Conservation (phyloP, 2,797 vertebrate species). For the Sylvilagus floridanus region DNA sequence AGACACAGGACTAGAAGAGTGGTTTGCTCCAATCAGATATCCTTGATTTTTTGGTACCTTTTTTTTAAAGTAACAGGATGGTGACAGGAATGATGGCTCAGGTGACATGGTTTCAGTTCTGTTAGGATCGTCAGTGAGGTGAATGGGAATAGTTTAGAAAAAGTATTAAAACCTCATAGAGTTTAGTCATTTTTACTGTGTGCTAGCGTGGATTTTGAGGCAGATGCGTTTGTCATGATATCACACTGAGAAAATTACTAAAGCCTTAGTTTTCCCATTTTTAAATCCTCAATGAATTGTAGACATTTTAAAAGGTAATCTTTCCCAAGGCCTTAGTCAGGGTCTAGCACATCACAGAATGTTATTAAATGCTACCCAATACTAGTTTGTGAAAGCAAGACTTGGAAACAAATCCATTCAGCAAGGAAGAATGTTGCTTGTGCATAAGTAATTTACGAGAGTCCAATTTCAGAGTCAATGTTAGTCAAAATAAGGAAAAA, state of each 20-base stretch:
- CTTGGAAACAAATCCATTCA: too few species aligned
- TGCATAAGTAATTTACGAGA: background rate
- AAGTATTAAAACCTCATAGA: background rate
- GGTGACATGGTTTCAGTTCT: conserved; percentile 68
- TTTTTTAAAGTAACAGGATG: conserved; percentile 70
- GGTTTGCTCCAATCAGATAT: conserved; percentile 71
- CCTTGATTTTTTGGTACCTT: conserved; percentile 73
- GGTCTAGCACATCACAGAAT: background rate
- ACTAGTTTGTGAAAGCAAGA: background rate
- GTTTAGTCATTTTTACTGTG: background rate
- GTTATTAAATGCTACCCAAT: background rate
- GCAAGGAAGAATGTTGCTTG: background rate
- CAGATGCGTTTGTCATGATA: background rate
- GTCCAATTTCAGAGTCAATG: background rate
- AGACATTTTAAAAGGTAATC: background rate
- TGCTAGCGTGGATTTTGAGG: background rate
- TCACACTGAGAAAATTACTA: background rate
- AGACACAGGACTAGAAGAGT: conserved; percentile 46
- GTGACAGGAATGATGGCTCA: conserved; percentile 75
- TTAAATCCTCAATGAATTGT: background rate
- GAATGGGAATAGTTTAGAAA: too few species aligned
- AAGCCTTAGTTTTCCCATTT: background rate
- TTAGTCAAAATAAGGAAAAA: background rate
- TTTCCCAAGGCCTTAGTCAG: background rate
- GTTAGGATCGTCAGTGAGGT: conserved; percentile 42